Base-by-base conservation (phyloP, 2,888 invertebrate species). In the Leucophenga maculata region DNA sequence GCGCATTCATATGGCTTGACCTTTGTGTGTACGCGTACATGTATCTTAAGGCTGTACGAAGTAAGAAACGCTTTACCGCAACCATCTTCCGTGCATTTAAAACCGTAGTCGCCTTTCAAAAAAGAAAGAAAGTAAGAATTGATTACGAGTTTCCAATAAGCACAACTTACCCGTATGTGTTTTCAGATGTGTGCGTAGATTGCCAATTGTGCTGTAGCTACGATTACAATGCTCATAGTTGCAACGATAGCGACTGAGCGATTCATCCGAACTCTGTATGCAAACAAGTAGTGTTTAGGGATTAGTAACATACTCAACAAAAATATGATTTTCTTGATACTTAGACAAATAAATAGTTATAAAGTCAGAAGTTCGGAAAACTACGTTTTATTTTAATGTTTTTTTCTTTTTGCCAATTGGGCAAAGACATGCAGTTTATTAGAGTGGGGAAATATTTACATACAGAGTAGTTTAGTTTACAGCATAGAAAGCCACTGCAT, bases 21-120 rank as follows among this genome's bases (percentile, higher is more conserved):
- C 89, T 97, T 96, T 0, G 97, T 97, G 88, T 98, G 98, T 50
- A 97, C 97, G 75, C 97, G 91, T 74, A 96, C 93, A 88, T 98
- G 98, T 80, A 97, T 97, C 90, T 97, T 97, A 75, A 97, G 90
- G 89, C 97, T 97, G 90, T 97, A 97, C 32, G 97, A 97, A 26
- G 97, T 97, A 70, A 98, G 91, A 89, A 98, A 98, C 72, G 96
- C 95, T 90, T 97, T 97, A 72, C 95, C 95, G 89, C 98, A 98
- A 77, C 92, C 92, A 73, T 93, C 92, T 88, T 96, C 94, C 50
- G 93, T 91, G 89, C 97, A 98, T 89, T 95, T 94, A 89, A 97
- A 98, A 85, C 95, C 93, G 90, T 94, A 97, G 90, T 98, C 97
- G 84, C 97, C 97, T 97, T 91, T 1, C 70, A 73, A 22, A 39